These are phyloP conservation scores for Amphipyra berbera DNA, from an alignment of 2,888 invertebrate species.

Conservation along the genomic window DNA sequence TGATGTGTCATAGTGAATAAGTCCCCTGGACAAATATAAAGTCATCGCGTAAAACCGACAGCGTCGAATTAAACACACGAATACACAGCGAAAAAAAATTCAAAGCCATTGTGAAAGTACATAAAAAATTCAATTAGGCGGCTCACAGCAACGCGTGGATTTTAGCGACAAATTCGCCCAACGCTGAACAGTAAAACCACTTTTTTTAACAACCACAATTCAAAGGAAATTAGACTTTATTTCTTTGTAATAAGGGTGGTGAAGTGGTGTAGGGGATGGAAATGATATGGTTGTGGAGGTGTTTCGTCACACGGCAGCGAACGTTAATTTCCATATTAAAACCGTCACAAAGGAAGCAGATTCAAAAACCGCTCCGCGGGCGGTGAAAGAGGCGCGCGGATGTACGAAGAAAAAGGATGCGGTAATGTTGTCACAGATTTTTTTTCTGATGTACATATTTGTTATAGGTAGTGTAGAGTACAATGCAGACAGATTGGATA, in stretches of 20 bases:
- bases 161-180: constrained; percentile 75
- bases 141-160: constrained; percentile 68
- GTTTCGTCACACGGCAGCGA: constrained; percentile 83
- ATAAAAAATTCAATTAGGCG: constrained; percentile 82
- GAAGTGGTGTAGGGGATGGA: constrained; percentile 59
- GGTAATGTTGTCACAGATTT: constrained; percentile 47
- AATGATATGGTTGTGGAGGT: constrained; percentile 78
- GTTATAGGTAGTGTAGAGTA: not conserved
- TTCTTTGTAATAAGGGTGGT: constrained; percentile 48
- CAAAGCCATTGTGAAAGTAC: constrained; percentile 61
- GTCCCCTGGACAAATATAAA: constrained; percentile 7
- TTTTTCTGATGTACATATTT: not conserved
- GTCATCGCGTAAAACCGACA: constrained; percentile 7
- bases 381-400: constrained; percentile 48
- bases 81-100: constrained; percentile 52
- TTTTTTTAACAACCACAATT: constrained; percentile 30
- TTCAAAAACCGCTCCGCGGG: constrained; percentile 86
- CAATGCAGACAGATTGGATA: too few species aligned
- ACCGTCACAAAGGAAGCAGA: constrained; percentile 89
- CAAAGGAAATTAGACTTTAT: constrained; percentile 62
- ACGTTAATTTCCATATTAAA: constrained; percentile 90
- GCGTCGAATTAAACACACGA: constrained; percentile 47
- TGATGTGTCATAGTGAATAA: too few species aligned
- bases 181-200: constrained; percentile 39
- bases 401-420: constrained; percentile 59